These are phyloP conservation scores for Stegophylla sp. DNA, from an alignment of 2,888 invertebrate genomes.

Conservation along the genomic window DNA sequence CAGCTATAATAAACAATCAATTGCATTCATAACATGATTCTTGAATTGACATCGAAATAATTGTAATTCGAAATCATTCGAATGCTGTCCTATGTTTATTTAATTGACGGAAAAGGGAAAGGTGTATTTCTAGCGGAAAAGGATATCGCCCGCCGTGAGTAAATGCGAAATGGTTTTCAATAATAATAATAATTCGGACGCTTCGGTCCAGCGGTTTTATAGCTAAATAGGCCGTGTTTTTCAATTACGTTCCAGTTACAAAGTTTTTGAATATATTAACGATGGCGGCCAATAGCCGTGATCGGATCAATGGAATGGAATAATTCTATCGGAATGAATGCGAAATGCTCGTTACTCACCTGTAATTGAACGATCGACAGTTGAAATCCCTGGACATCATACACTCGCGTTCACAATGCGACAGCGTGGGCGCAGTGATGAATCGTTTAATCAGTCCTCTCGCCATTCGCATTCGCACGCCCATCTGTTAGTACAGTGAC, in stretches of 20 bases:
- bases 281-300: not conserved
- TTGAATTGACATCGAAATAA: no score
- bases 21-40: no score
- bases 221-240: not conserved
- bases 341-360: conserved; percentile 66
- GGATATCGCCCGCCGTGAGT: no score
- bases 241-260: not conserved
- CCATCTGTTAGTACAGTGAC: conserved; percentile 66
- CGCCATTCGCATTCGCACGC: conserved; percentile 78
- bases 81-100: no score
- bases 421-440: conserved; percentile 76
- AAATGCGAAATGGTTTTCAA: no score
- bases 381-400: conserved; percentile 81
- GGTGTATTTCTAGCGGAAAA: no score
- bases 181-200: not conserved
- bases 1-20: no score
- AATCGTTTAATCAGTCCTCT: conserved; percentile 79
- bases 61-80: no score
- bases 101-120: no score
- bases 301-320: not conserved
- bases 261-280: not conserved
- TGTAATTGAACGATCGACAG: conserved; percentile 86
- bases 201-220: not conserved
- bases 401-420: conserved; percentile 85
- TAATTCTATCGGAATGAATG: no score